Evolutionary conservation across 1,140 invertebrate genomes (phyloP), one percentile per base, ranked within the genome.

Genomic region (Charaxes varanes): DNA sequence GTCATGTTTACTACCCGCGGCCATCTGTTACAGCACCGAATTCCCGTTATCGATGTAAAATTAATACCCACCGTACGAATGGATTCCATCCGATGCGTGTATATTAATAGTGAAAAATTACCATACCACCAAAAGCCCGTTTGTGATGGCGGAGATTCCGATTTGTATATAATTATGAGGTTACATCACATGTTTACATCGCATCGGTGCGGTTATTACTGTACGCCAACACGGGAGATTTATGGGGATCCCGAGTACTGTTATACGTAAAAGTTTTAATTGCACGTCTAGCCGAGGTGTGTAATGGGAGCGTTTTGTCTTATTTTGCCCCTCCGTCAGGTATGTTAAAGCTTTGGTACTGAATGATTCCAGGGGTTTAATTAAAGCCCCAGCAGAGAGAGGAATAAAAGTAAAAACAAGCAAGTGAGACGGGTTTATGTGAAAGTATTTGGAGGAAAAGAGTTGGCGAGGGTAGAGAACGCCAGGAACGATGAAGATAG

Each of bases 21-120:
- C 41, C 33, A 46, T 43, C 35, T 50, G 51, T 55, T 50, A 53
- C 48, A 49, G 56, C 49, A 60, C 45, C 50, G 31, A 62, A 66
- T 62, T 66, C 49, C 67, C 68, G 67, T 72, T 77, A 74, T 54
- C 55, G 54, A 62, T 53, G 45, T 58, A 49, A 65, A 66, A 63
- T 77, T 67, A 70, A 70, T 65, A 65, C 50, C 40, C 51, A 58
- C 35, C 36, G 54, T 41, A n/a, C 56, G 46, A 59, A 61, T 59
- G 49, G 53, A 57, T 45, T 53, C 41, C 49, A 45, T 51, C 53
- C 51, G 54, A 72, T 62, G 45, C 54, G 45, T 53, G 15, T 8
- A 55, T 60, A 62, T 69, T 67, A 71, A 74, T 58, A 64, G 54
- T 72, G 65, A 77, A 74, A 73, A 71, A 67, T 67, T 56, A 66